Base-by-base conservation (phyloP, 2,113 vertebrate genomes). In the Aix galericulata region DNA sequence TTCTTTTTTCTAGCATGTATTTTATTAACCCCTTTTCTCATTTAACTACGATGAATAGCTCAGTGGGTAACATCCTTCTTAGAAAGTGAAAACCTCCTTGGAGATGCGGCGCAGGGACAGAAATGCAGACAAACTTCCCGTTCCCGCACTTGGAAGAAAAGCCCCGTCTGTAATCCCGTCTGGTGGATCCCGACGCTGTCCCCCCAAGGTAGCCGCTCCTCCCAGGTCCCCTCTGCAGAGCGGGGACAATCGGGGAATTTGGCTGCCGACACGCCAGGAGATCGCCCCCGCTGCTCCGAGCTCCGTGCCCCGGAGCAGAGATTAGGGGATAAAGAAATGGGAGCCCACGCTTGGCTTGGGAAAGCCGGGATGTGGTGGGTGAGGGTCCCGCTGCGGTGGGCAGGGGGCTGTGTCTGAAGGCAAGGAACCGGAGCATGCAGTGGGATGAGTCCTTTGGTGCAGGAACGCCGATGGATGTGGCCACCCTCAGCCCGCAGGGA, bases 21-120 rank as follows among this genome's bases (percentile, higher is more conserved):
- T 98, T 98, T 98, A 98, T 97, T 97, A 97, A 97, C 97, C 96
- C 96, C 96, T 97, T 98, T 98, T 98, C 97, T 98, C 97, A 97
- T 98, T 98, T 98, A 97, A 93, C 88, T 85, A 8, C 77, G 93
- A 55, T 98, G 97, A 98, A 98, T 97, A 97, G 98, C 97, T 97
- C 97, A 97, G 97, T 98, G 97, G 98, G 97, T 95, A 94, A 97
- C 96, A 96, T 97, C 97, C 96, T 97, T 97, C 97, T 98, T 74
- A 97, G 96, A 96, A 95, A 97, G 97, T 87, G 95, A 95, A 95
- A 96, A 93, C 94, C 95, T 98, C 98, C 97, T 97, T 95, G 96
- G 98, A 97, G 97, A 98, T 95, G 96, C 23, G 4, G 93, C 14
- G 86, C 68, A 7, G 62, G 87, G 53, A 71, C 86, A 97, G 98